Conservation (phyloP, 2,113 vertebrate genomes). For the Hippocampus abdominalis region DNA sequence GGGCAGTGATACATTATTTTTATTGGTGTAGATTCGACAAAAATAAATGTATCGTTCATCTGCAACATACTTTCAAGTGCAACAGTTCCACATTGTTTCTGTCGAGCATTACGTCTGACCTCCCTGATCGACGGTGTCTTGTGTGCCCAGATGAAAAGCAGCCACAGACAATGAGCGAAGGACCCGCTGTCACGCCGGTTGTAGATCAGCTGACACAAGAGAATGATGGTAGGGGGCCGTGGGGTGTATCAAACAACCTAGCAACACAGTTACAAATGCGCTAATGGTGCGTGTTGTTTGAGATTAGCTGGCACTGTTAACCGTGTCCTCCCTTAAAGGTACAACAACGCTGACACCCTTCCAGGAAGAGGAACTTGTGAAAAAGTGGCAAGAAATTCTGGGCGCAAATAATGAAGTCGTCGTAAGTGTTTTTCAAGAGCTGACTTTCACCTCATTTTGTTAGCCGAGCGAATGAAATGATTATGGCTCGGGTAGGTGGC, state of each 20-base stretch:
- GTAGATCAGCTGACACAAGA: conserved; percentile 60
- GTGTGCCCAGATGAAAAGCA: conserved; percentile 50
- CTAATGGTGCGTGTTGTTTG: conserved; percentile 5
- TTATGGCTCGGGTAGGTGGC: conserved; percentile 74
- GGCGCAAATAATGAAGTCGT: conserved; percentile 85
- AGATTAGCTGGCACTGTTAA: background rate
- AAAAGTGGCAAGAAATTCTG: conserved; percentile 86
- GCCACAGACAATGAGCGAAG: conserved; percentile 49
- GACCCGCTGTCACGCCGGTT: conserved; percentile 49
- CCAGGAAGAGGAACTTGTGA: conserved; percentile 68
- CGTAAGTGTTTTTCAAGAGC: conserved; percentile 69
- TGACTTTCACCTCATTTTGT: background rate
- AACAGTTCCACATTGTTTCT: background rate
- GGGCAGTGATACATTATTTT: no score
- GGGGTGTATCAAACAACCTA: background rate
- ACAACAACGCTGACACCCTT: conserved; percentile 35
- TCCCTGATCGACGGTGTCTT: background rate
- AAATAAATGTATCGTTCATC: no score
- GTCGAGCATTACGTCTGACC: background rate
- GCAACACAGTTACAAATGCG: conserved; percentile 4
- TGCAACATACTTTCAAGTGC: background rate
- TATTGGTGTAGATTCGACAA: no score
- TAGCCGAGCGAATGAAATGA: no score
- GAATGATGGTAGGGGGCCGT: conserved; percentile 56
- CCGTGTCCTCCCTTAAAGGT: conserved; percentile 29